A percentile compares a stretch with the other conserved stretches of the same genome.
Conservation (phyloP, 2,797 vertebrate genomes). For the Mormyrops boulengeri region DNA sequence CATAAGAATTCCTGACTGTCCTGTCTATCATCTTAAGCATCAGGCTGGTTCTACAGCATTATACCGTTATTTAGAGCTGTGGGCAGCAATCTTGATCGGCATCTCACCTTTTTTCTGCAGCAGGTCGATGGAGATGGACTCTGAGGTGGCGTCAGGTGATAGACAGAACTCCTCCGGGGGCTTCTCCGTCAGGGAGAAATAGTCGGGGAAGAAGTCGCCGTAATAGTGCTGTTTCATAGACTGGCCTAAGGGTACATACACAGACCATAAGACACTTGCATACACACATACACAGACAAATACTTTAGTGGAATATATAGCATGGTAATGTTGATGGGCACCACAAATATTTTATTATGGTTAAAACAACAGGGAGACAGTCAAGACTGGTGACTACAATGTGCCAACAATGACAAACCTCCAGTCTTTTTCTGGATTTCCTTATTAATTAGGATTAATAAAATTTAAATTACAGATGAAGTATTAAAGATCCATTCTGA, state of each 20-base stretch:
- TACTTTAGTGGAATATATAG: neutral
- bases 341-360: neutral
- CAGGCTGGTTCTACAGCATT: neutral
- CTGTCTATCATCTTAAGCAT: neutral
- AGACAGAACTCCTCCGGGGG: slow-evolving; percentile 96
- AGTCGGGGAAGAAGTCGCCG: slow-evolving; percentile 80
- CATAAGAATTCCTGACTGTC: neutral
- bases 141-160: slow-evolving; percentile 79
- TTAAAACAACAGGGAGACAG: neutral
- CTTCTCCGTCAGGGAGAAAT: slow-evolving; percentile 87
- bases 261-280: neutral
- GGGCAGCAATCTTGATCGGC: neutral
- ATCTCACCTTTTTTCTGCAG: slow-evolving; percentile 80
- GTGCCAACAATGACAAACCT: neutral
- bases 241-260: slow-evolving; percentile 50
- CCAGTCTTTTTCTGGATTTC: neutral
- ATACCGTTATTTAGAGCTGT: neutral
- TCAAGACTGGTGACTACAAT: neutral
- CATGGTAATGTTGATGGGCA: neutral
- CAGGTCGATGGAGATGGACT: slow-evolving; percentile 81
- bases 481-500: neutral
- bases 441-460: neutral
- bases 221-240: slow-evolving; percentile 67
- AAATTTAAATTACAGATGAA: neutral
- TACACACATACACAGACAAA: slow-evolving; percentile 21